Conservation (phyloP, 2,888 invertebrate genomes). For the Ophion ventricosus region DNA sequence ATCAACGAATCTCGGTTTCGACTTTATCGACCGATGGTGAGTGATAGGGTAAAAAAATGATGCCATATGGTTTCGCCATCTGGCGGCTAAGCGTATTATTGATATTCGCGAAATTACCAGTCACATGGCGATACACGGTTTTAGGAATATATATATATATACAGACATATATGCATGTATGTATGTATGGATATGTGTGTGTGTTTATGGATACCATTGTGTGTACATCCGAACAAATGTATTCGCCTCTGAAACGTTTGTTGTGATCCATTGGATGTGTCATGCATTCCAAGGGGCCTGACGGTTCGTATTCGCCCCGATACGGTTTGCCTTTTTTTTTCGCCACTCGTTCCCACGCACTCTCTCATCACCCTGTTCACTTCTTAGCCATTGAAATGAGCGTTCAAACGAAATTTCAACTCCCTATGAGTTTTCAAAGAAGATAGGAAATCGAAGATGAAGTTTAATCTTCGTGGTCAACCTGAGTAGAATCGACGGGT, state of each 20-base stretch:
- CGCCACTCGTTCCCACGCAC: constrained; percentile 35
- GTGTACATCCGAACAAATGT: constrained; percentile 24
- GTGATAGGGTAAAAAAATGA: constrained; percentile 17
- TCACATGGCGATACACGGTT: constrained; percentile 42
- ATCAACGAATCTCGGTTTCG: neutral
- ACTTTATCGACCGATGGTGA: constrained; percentile 42
- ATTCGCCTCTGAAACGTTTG: constrained; percentile 48
- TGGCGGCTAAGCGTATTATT: constrained; percentile 52
- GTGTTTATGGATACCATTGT: neutral
- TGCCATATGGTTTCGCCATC: constrained; percentile 68
- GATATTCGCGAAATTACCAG: constrained; percentile 28
- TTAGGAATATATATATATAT: constrained; percentile 1
- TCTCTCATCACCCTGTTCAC: neutral
- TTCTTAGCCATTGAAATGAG: neutral
- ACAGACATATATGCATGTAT: constrained; percentile 1
- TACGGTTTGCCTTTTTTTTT: constrained; percentile 30
- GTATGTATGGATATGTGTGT: constrained; percentile 9
- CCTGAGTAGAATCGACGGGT: too few relatives aligned
- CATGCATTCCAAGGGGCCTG: constrained; percentile 70
- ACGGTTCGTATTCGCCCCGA: constrained; percentile 68
- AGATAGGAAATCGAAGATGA: too few relatives aligned
- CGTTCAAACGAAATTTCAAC: neutral
- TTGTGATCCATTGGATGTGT: constrained; percentile 69
- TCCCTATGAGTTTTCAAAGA: neutral
- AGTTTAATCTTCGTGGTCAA: too few relatives aligned